phyloP scores from a whole-genome alignment of 2,113 vertebrate genomes.

The Siphamia tubifer region DNA sequence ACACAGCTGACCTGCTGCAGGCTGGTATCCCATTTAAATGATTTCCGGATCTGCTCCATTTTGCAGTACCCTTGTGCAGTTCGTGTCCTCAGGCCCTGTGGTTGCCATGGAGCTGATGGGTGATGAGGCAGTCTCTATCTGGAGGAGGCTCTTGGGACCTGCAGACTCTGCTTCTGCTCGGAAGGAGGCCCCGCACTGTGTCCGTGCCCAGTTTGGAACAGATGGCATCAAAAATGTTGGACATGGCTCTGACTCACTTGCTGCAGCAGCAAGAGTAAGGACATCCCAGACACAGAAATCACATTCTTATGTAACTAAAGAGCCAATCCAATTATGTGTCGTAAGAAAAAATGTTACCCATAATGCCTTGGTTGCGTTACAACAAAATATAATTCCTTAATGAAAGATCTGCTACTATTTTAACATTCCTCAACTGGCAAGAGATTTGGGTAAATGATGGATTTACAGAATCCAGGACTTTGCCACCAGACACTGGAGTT shows the following conservation, averaged over 20 bases:
- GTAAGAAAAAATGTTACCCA: too few relatives aligned
- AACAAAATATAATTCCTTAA: too few relatives aligned
- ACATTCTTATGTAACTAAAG: too few relatives aligned
- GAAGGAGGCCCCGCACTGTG: conserved; percentile 80
- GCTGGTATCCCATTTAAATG: background rate
- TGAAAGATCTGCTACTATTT: too few relatives aligned
- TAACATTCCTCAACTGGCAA: too few relatives aligned
- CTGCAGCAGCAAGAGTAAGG: conserved; percentile 90
- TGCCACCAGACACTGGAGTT: too few relatives aligned
- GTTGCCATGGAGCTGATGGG: conserved; percentile 94
- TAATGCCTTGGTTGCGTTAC: too few relatives aligned
- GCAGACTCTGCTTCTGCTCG: conserved; percentile 79
- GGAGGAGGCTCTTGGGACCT: conserved; percentile 87
- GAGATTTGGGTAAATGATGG: too few relatives aligned
- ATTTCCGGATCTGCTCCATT: background rate
- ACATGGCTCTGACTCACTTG: conserved; percentile 88
- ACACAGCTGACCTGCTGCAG: background rate
- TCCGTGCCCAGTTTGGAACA: conserved; percentile 84
- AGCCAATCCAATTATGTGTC: too few relatives aligned
- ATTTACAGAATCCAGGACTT: too few relatives aligned
- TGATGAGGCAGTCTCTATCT: conserved; percentile 87
- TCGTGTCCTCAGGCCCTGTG: conserved; percentile 86
- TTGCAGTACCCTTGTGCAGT: conserved; percentile 88
- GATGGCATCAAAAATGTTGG: conserved; percentile 85
- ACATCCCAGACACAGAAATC: too few relatives aligned